A percentile compares a stretch with the other conserved stretches of the same genome.
These are phyloP conservation scores for Bicyclus anynana DNA, from an alignment of 1,140 invertebrate species.

Conservation along the genomic window DNA sequence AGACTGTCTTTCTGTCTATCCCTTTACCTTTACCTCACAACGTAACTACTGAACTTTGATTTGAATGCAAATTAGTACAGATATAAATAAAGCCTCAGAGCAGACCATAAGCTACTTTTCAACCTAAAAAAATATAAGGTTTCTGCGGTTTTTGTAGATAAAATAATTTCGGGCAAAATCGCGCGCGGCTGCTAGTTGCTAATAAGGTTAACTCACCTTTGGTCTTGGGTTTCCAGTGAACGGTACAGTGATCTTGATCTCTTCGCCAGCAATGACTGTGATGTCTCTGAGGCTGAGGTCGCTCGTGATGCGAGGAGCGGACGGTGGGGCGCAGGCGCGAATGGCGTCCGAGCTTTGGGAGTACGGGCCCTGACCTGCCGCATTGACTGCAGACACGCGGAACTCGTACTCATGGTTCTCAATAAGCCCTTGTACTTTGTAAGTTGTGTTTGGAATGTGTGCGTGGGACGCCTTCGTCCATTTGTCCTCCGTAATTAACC, in stretches of 20 bases:
- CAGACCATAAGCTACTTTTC: too few relatives aligned
- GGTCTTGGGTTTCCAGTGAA: constrained; percentile 94
- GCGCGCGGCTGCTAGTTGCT: too few relatives aligned
- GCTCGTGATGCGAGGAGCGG: constrained; percentile 94
- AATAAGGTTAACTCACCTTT: constrained; percentile 78
- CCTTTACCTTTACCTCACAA: too few relatives aligned
- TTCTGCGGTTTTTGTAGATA: too few relatives aligned
- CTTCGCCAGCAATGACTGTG: constrained; percentile 96
- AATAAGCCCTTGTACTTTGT: constrained; percentile 91
- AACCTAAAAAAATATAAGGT: too few relatives aligned
- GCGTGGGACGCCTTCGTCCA: constrained; percentile 94
- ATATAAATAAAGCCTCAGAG: too few relatives aligned
- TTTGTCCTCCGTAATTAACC: constrained; percentile 90
- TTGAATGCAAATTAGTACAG: too few relatives aligned
- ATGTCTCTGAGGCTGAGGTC: constrained; percentile 96
- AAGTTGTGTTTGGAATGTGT: constrained; percentile 87
- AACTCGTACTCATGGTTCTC: constrained; percentile 99
- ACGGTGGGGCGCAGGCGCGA: constrained; percentile 89
- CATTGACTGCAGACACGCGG: constrained; percentile 96
- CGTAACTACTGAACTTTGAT: too few relatives aligned
- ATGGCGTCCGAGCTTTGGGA: constrained; percentile 95
- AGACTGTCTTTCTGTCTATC: too few relatives aligned
- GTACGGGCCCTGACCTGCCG: constrained; percentile 95
- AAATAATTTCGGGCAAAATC: too few relatives aligned
- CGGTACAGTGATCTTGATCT: constrained; percentile 96